Base-by-base conservation (phyloP, 1,140 invertebrate species). In the Tenebrio molitor region DNA sequence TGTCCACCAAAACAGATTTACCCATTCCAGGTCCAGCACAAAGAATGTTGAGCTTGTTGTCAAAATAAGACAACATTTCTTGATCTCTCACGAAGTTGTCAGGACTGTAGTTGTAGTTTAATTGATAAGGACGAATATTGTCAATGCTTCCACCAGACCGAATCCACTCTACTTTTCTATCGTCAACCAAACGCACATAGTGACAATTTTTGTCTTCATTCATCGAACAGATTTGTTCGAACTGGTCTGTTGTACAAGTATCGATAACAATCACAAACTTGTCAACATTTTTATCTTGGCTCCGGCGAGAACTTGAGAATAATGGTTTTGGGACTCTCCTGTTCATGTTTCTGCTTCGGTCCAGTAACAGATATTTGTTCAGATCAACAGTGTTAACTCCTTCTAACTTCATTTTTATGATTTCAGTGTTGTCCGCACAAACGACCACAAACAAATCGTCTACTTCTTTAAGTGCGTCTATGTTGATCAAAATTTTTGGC, bases 31-130 rank as follows among this genome's bases (percentile, higher is more conserved):
- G 17, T 8, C 23, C 17, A 19, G 44, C 17, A 19, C 50, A 58
- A 58, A 58, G 16, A 3, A 58, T 29, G 16, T 58, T 58, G 12
- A 58, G 10, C 12, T 14, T 21, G 23, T 58, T 58, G 8, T 58
- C 29, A 12, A 58, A 58, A 25, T 58, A 23, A 10, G 5, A 1
- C 0, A 58, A 14, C 1, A 58, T n/a, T 25, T 58, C 2, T 3
- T 1, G 1, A 14, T 58, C 50, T 5, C 14, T 6, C 4, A 58
- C 50, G 29, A 58, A 58, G 29, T 29, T 23, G n/a, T 58, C 25
- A 6, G 23, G n/a, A 12, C 29, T 29, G 8, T 29, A 14, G 0
- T 5, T 2, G n/a, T 12, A 15, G 16, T 58, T 23, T 1, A 29
- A 8, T 58, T 25, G 21, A 15, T 58, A 58, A 12, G 25, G 16